Percentiles rank a stretch among this genome's conserved stretches.
phyloP scores from a whole-genome alignment of 2,888 invertebrate species.

The Epistrophe eligans region DNA sequence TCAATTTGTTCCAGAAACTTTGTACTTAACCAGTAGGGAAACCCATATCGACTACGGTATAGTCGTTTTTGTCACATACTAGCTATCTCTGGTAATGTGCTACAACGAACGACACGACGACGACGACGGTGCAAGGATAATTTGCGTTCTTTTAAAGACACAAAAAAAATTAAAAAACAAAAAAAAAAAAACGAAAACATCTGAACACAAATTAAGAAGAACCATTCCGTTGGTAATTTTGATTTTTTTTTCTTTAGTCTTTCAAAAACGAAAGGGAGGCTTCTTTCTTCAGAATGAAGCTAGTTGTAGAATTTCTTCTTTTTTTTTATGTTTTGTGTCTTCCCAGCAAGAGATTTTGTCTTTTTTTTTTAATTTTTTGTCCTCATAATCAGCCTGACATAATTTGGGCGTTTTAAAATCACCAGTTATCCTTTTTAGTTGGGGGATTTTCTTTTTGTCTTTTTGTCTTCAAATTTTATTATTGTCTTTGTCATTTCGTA shows the following conservation, averaged over 20 bases:
- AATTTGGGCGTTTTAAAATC: slow-evolving; percentile 73
- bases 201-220: slow-evolving; percentile 66
- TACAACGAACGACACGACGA: too few species aligned
- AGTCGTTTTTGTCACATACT: slow-evolving; percentile 25
- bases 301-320: slow-evolving; percentile 34
- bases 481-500: slow-evolving; percentile 40
- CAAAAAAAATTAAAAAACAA: slow-evolving; percentile 15
- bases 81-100: slow-evolving; percentile 19
- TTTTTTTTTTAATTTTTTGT: slow-evolving; percentile 13
- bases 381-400: slow-evolving; percentile 71
- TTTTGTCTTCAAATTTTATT: slow-evolving; percentile 33
- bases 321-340: slow-evolving; percentile 6
- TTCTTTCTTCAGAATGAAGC: slow-evolving; percentile 45
- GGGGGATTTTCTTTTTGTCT: neutral
- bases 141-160: slow-evolving; percentile 44
- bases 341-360: neutral
- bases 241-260: neutral
- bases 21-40: neutral
- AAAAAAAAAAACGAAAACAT: slow-evolving; percentile 19
- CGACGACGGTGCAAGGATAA: slow-evolving; percentile 48
- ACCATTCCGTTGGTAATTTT: slow-evolving; percentile 12
- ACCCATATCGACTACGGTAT: neutral
- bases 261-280: slow-evolving; percentile 20
- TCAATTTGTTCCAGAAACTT: slow-evolving; percentile 58
- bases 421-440: slow-evolving; percentile 57